Conservation (phyloP, 2,797 vertebrate genomes). For the Limnodromus scolopaceus region DNA sequence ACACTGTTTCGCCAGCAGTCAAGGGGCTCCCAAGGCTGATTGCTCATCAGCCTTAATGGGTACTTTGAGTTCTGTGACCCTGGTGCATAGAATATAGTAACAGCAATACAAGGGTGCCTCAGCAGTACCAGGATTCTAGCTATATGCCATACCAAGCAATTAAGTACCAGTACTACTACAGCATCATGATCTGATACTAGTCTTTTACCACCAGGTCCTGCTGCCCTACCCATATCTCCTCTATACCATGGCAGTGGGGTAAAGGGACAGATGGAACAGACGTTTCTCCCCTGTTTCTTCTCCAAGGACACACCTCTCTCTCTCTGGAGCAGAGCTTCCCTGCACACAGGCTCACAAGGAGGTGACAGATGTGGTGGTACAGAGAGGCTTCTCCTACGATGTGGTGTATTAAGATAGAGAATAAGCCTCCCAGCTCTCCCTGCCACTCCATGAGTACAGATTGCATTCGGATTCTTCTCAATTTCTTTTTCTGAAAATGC, state of each 20-base stretch:
- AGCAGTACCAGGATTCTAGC: background rate
- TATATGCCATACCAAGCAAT: rapidly evolving
- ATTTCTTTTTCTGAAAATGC: background rate
- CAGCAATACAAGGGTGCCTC: background rate
- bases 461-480: background rate
- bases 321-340: background rate
- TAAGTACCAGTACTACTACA: background rate
- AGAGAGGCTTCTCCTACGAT: background rate
- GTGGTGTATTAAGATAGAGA: background rate
- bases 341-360: background rate
- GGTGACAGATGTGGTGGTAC: background rate
- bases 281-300: rapidly evolving
- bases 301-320: rapidly evolving
- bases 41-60: background rate
- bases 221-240: background rate
- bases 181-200: background rate
- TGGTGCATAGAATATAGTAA: background rate
- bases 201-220: background rate
- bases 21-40: background rate
- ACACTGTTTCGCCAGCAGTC: rapidly evolving
- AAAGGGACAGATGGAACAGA: background rate
- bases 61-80: background rate
- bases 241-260: background rate
- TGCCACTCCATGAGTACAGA: background rate
- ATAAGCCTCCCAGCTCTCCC: background rate